Evolutionary conservation across 2,888 invertebrate genomes (phyloP).

Genomic region (Napeogenes inachia): DNA sequence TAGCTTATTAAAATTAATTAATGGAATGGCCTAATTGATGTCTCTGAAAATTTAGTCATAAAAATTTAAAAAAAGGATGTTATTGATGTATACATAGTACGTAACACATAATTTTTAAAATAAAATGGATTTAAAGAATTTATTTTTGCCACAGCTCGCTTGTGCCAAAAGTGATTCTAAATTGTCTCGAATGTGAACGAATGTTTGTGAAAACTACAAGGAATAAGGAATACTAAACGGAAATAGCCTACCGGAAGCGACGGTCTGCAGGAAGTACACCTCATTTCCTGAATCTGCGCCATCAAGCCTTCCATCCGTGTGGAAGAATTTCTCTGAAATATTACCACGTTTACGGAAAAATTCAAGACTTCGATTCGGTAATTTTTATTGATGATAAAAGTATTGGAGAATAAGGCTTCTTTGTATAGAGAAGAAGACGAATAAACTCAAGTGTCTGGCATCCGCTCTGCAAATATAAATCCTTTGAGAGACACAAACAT

Average conservation of each 20-base stretch:
- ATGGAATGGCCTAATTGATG: too few species aligned
- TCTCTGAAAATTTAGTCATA: too few species aligned
- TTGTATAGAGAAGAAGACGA: background rate
- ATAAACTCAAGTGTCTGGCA: too few species aligned
- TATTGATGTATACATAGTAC: too few species aligned
- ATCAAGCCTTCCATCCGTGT: constrained; percentile 17
- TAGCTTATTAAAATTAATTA: too few species aligned
- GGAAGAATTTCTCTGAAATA: constrained; percentile 18
- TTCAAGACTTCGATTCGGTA: background rate
- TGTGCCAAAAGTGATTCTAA: background rate
- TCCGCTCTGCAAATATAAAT: too few species aligned
- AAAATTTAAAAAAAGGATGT: too few species aligned
- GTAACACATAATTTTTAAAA: too few species aligned
- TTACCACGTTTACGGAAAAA: constrained; percentile 2
- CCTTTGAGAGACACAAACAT: too few species aligned
- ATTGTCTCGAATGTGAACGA: background rate
- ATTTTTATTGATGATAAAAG: background rate
- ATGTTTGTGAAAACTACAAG: constrained; percentile 4
- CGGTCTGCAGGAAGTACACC: constrained; percentile 37
- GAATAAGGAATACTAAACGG: constrained; percentile 15
- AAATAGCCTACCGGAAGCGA: constrained; percentile 31
- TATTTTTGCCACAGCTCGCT: background rate
- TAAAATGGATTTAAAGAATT: too few species aligned
- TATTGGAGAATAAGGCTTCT: background rate
- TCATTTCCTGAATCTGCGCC: constrained; percentile 31